phyloP scores from a whole-genome alignment of 2,113 vertebrate genomes.

The Mohoua ochrocephala region DNA sequence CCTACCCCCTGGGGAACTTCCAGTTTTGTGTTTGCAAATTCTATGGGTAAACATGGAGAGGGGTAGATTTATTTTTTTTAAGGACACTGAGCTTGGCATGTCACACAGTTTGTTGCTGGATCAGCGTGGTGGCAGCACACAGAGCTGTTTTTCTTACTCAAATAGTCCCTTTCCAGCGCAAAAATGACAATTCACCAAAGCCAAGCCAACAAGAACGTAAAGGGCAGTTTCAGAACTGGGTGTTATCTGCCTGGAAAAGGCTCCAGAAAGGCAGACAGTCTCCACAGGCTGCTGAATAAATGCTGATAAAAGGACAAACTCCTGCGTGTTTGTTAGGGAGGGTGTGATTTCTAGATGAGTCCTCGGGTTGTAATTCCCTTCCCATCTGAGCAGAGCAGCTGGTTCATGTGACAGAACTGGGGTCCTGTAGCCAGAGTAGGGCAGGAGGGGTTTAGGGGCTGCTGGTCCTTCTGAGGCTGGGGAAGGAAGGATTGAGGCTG shows the following conservation, averaged over 20 bases:
- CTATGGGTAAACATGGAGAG: not conserved
- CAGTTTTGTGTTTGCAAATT: not conserved
- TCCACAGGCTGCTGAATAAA: constrained; percentile 63
- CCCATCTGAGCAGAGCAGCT: not conserved
- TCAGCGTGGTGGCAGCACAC: not conserved
- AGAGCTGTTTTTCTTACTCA: not conserved
- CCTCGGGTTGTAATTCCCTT: not conserved
- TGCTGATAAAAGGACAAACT: constrained; percentile 65
- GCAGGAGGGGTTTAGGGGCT: not conserved
- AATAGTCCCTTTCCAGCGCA: not conserved
- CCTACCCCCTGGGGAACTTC: not conserved
- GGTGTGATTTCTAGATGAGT: not conserved
- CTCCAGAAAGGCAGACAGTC: constrained; percentile 59
- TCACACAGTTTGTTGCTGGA: not conserved
- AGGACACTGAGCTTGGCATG: not conserved
- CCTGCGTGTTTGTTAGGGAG: constrained; percentile 17
- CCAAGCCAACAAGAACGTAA: not conserved
- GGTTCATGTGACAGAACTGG: not conserved
- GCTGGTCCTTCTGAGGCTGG: not conserved
- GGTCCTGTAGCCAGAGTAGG: not conserved
- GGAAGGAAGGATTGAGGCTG: not conserved
- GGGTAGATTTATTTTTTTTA: not conserved
- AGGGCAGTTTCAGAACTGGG: not conserved
- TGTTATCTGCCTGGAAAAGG: constrained; percentile 42
- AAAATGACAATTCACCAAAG: not conserved